Evolutionary conservation across 2,888 invertebrate genomes (phyloP).

Genomic region (Ischnura elegans): DNA sequence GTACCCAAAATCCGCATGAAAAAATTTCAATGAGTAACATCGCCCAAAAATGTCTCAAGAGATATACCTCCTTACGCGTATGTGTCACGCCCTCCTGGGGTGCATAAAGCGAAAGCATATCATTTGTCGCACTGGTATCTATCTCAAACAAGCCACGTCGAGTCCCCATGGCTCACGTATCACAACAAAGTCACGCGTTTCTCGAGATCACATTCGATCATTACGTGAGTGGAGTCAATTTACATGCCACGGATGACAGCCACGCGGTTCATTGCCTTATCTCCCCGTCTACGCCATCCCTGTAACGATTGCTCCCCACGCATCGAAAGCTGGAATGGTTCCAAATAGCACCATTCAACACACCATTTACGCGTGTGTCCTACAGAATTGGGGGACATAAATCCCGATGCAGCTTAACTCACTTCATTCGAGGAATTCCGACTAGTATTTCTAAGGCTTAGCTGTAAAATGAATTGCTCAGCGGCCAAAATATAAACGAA

Average conservation of each 20-base stretch:
- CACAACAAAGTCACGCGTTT: too few species aligned
- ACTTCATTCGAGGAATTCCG: not conserved
- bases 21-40: too few species aligned
- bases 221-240: not conserved
- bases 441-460: not conserved
- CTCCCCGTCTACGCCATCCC: not conserved
- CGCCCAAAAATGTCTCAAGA: too few species aligned
- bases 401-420: not conserved
- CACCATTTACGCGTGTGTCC: not conserved
- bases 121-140: too few species aligned
- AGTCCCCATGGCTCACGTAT: too few species aligned
- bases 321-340: not conserved
- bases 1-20: too few species aligned
- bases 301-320: not conserved
- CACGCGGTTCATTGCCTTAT: not conserved
- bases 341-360: conserved; percentile 6
- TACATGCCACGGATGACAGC: not conserved
- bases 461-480: not conserved
- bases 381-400: not conserved
- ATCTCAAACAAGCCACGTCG: too few species aligned
- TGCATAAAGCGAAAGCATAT: too few species aligned
- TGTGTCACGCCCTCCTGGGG: too few species aligned
- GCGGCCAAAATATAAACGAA: not conserved
- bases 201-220: not conserved
- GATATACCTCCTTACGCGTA: too few species aligned